Conservation (phyloP, 1,140 invertebrate genomes). For the Cydia splendana region DNA sequence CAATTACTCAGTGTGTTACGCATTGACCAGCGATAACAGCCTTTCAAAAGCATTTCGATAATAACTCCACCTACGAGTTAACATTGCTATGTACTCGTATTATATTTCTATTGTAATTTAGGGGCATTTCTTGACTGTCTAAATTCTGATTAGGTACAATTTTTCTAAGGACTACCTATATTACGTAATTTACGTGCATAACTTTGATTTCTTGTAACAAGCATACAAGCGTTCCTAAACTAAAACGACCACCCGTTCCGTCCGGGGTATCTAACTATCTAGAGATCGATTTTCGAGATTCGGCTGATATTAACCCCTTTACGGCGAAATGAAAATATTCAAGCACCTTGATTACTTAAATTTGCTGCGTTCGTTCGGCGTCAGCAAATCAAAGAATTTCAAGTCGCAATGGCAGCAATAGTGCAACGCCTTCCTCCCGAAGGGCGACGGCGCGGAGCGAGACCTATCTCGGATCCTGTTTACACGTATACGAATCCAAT, state of each 20-base stretch:
- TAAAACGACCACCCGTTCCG: too few species aligned
- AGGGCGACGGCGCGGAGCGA: slow-evolving; percentile 37
- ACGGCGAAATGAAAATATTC: too few species aligned
- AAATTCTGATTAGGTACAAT: too few species aligned
- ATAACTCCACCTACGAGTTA: neutral
- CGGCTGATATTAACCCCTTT: too few species aligned
- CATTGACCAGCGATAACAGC: neutral
- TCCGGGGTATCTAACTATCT: too few species aligned
- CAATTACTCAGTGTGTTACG: neutral
- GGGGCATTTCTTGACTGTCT: too few species aligned
- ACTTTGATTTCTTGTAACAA: too few species aligned
- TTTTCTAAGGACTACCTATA: too few species aligned
- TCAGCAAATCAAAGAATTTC: neutral
- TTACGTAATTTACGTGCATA: too few species aligned
- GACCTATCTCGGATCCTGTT: slow-evolving; percentile 59
- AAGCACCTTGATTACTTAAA: neutral
- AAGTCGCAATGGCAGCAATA: slow-evolving; percentile 4
- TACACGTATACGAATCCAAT: slow-evolving; percentile 70
- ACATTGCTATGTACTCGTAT: too few species aligned
- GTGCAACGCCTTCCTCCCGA: slow-evolving; percentile 30
- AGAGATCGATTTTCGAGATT: too few species aligned
- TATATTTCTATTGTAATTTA: neutral
- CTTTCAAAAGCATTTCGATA: neutral
- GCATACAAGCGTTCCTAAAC: too few species aligned
- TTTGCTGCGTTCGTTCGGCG: neutral